Conservation (phyloP, 2,888 invertebrate genomes). For the Chaitophorus viminalis region DNA sequence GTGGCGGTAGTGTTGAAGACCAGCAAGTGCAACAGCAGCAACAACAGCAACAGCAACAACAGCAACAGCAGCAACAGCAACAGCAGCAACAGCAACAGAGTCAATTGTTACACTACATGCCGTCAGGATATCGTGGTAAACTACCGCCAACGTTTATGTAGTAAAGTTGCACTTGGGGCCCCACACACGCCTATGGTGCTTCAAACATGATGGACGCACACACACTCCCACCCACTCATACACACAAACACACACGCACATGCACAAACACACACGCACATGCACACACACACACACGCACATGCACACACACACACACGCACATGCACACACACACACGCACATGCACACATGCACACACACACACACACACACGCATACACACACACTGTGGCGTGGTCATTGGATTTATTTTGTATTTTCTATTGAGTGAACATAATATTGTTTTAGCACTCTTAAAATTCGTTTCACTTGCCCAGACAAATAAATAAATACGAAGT, state of each 20-base stretch:
- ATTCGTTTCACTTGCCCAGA: too few species aligned
- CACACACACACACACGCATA: neutral
- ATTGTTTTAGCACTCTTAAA: too few species aligned
- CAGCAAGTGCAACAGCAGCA: neutral
- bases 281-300: neutral
- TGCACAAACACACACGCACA: neutral
- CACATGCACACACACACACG: neutral
- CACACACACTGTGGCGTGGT: neutral
- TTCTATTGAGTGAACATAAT: too few species aligned
- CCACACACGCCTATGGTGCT: neutral
- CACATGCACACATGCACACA: too few species aligned
- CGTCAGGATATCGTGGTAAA: conserved; percentile 56
- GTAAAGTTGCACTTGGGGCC: neutral
- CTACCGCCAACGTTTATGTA: neutral
- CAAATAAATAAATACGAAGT: too few species aligned
- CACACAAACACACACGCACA: too few species aligned
- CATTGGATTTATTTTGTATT: too few species aligned
- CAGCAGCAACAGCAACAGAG: conserved; percentile 18
- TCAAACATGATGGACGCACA: neutral
- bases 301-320: neutral
- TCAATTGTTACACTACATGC: conserved; percentile 56
- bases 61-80: conserved; percentile 5
- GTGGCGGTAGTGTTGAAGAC: neutral
- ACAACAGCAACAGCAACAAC: conserved; percentile 22
- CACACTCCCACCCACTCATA: neutral